Evolutionary conservation across 35 echinoderm and acorn worm species (phyloP).

Genomic region (Diadema setosum): DNA sequence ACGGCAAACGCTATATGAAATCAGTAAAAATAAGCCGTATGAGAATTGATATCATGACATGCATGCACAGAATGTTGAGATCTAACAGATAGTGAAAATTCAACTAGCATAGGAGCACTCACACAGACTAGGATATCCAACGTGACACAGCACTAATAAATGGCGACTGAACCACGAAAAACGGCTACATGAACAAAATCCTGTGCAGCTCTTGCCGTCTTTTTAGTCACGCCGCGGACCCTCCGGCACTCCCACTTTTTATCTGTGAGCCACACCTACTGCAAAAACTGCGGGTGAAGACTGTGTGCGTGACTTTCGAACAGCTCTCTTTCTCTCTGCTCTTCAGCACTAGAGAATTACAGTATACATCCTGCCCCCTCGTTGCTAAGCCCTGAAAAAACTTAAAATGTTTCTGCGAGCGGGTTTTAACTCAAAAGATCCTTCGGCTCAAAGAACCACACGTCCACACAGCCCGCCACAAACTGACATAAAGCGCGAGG

Average conservation of each 20-base stretch:
- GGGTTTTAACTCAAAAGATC: constrained; percentile 8
- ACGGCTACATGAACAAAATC: not conserved
- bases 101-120: not conserved
- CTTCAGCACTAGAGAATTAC: not conserved
- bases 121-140: not conserved
- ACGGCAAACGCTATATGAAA: no score
- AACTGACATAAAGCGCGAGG: no score
- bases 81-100: not conserved
- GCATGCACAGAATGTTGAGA: no score
- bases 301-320: not conserved
- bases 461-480: no score
- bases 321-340: not conserved
- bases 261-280: not conserved
- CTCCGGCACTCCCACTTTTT: not conserved
- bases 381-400: not conserved
- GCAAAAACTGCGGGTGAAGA: not conserved
- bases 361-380: not conserved
- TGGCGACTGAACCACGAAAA: not conserved
- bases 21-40: no score
- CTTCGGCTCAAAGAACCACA: no score
- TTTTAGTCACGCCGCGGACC: not conserved
- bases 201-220: not conserved
- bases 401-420: not conserved
- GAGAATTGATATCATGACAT: no score
- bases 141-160: not conserved